phyloP scores from a whole-genome alignment of 2,888 invertebrate genomes.

The Strigamia maritima region DNA sequence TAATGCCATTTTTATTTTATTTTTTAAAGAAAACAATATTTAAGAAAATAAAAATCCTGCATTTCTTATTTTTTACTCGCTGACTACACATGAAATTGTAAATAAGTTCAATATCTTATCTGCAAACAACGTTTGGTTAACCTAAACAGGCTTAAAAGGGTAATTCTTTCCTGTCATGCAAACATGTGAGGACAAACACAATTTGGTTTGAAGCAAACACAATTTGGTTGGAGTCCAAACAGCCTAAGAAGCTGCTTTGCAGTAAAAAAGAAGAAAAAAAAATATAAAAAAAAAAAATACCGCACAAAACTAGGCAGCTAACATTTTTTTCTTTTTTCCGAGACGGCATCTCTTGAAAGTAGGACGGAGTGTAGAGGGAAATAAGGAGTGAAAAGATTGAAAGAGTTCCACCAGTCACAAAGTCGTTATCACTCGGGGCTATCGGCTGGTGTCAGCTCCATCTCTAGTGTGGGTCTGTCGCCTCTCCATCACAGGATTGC shows the following conservation, averaged over 20 bases:
- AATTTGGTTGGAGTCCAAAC: background rate
- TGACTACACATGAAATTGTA: background rate
- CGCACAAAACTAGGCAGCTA: background rate
- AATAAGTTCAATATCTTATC: background rate
- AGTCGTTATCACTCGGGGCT: constrained; percentile 17
- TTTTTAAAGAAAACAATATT: background rate
- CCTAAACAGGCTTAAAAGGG: background rate
- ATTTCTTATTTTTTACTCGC: background rate
- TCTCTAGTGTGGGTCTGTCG: background rate
- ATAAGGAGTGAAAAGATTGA: background rate
- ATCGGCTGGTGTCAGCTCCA: background rate
- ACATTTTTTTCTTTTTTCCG: background rate
- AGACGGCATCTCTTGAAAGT: background rate
- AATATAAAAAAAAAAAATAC: constrained; percentile 28
- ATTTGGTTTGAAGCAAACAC: background rate
- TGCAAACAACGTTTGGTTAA: background rate
- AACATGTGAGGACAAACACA: background rate
- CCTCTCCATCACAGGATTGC: constrained; percentile 33
- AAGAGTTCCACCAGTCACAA: constrained; percentile 14
- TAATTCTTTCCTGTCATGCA: background rate
- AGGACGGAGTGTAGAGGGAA: background rate
- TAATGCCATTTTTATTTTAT: background rate
- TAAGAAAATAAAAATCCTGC: background rate
- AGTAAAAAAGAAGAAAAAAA: constrained; percentile 15
- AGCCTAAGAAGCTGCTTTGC: background rate